Conservation (phyloP, 2,797 vertebrate genomes). For the Etheostoma perlongum region DNA sequence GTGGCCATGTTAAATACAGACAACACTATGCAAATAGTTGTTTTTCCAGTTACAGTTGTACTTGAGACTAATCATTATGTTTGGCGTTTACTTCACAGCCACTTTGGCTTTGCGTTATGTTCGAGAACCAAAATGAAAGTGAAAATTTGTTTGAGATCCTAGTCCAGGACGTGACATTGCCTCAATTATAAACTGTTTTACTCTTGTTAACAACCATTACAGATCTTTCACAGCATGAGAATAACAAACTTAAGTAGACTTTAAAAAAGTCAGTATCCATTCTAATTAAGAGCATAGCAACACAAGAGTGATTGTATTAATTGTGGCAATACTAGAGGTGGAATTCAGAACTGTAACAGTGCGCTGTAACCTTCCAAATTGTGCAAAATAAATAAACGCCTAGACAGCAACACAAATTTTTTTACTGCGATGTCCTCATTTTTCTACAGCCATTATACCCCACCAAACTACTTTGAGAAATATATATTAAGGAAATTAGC, state of each 20-base stretch:
- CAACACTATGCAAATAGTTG: constrained; percentile 36
- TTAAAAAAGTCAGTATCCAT: not conserved
- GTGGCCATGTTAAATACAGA: constrained; percentile 32
- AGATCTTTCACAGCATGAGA: no score
- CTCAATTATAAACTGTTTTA: not conserved
- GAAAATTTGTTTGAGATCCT: not conserved
- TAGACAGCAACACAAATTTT: not conserved
- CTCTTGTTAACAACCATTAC: no score
- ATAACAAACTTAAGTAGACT: no score
- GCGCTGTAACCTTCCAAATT: not conserved
- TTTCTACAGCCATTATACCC: not conserved
- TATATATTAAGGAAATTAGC: not conserved
- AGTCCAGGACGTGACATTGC: not conserved
- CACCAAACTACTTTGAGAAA: not conserved
- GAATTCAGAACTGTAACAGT: not conserved
- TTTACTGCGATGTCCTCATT: not conserved
- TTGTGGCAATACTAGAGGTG: not conserved
- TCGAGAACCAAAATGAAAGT: not conserved
- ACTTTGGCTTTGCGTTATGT: not conserved
- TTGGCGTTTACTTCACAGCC: not conserved
- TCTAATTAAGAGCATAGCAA: not conserved
- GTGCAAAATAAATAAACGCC: not conserved
- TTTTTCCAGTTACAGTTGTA: constrained; percentile 29
- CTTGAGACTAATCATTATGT: constrained; percentile 12
- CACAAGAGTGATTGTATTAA: not conserved